phyloP scores from a whole-genome alignment of 2,797 vertebrate species.

The Aphelocoma californica region DNA sequence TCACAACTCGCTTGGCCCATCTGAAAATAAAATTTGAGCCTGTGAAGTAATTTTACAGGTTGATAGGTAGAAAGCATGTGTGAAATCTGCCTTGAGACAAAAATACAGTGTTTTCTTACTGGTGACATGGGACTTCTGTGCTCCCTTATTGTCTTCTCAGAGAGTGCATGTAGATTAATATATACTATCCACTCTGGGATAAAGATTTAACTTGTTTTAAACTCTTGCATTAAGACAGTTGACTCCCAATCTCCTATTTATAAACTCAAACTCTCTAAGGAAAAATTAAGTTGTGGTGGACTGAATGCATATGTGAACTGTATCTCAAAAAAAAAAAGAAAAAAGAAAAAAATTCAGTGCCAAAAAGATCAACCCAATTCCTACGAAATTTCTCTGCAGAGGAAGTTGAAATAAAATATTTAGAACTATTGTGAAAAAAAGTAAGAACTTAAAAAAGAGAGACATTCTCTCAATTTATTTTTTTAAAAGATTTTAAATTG shows the following conservation, averaged over 20 bases:
- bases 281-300: not conserved
- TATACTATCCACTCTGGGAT: not conserved
- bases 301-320: not conserved
- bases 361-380: not conserved
- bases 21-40: not conserved
- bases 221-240: not conserved
- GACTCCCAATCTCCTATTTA: not conserved
- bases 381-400: not conserved
- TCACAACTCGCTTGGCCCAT: not conserved
- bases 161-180: not conserved
- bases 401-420: not conserved
- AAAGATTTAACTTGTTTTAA: not conserved
- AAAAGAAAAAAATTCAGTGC: too few species aligned
- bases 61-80: not conserved
- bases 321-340: not conserved
- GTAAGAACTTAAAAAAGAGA: not conserved
- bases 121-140: rapidly evolving
- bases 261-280: not conserved
- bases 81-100: not conserved
- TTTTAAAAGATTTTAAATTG: not conserved
- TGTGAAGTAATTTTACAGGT: not conserved
- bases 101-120: not conserved
- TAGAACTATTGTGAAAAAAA: not conserved
- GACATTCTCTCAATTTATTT: not conserved
- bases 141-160: not conserved